A percentile compares a stretch with the other conserved stretches of the same genome.
phyloP scores from a whole-genome alignment of 2,888 invertebrate genomes.

The Hypomecis punctinalis region DNA sequence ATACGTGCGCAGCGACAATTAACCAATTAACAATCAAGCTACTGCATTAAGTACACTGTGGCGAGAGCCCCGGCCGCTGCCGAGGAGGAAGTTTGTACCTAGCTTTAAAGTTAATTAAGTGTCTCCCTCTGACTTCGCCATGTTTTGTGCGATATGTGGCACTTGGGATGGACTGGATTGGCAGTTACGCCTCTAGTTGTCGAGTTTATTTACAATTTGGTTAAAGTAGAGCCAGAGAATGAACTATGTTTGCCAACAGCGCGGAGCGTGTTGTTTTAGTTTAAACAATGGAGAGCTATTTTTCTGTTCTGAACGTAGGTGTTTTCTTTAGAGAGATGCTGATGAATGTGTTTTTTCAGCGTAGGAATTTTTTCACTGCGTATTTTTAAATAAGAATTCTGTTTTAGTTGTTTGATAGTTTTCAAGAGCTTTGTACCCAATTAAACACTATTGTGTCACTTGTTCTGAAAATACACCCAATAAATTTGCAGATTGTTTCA shows the following conservation, averaged over 20 bases:
- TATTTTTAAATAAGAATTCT: background rate
- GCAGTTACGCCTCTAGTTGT: slow-evolving; percentile 53
- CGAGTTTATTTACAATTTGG: slow-evolving; percentile 49
- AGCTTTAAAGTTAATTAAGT: slow-evolving; percentile 78
- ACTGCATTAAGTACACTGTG: slow-evolving; percentile 20
- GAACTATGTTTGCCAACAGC: slow-evolving; percentile 33
- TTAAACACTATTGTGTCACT: no score
- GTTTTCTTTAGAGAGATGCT: slow-evolving; percentile 6
- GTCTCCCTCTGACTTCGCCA: slow-evolving; percentile 56
- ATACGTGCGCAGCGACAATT: no score
- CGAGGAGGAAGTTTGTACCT: slow-evolving; percentile 63
- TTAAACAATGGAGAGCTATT: slow-evolving; percentile 7
- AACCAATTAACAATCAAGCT: background rate
- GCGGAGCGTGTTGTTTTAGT: slow-evolving; percentile 17
- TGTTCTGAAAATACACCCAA: no score
- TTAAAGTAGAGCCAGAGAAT: slow-evolving; percentile 43
- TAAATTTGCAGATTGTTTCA: no score
- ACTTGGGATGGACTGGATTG: slow-evolving; percentile 57
- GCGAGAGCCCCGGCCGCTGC: slow-evolving; percentile 32
- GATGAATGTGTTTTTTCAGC: slow-evolving; percentile 2
- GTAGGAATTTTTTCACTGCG: background rate
- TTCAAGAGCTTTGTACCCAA: no score
- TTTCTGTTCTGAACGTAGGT: slow-evolving; percentile 11
- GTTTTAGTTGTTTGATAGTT: no score
- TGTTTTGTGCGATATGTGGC: slow-evolving; percentile 64